These are phyloP conservation scores for Holothuria leucospilota DNA, from an alignment of 53 echinoderm and acorn worm species.

Conservation along the genomic window DNA sequence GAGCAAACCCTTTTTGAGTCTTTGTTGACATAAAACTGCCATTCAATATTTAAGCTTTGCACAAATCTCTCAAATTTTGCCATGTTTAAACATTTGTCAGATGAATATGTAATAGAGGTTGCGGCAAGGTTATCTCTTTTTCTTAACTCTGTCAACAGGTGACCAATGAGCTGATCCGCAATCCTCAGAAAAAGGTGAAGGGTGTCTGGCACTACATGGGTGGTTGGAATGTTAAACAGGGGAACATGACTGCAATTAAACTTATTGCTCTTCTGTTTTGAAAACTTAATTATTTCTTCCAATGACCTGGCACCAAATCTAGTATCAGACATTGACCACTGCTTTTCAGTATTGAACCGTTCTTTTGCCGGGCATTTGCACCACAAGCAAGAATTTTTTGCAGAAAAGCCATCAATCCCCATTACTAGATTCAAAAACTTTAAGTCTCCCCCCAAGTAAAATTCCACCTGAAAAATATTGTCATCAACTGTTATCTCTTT, in stretches of 20 bases:
- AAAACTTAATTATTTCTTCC: no score
- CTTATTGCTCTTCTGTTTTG: no score
- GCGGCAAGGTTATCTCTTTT: slow-evolving; percentile 3
- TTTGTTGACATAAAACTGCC: no score
- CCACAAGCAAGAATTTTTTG: background rate
- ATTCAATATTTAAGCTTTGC: no score
- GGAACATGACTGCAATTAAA: no score
- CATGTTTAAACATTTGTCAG: no score
- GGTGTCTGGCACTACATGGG: slow-evolving; percentile 39
- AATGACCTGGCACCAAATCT: no score
- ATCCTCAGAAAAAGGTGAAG: slow-evolving; percentile 37
- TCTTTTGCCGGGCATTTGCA: background rate
- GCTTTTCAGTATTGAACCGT: background rate
- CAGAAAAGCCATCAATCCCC: background rate
- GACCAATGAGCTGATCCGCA: slow-evolving; percentile 47
- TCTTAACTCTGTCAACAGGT: slow-evolving; percentile 12
- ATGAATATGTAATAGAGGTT: background rate
- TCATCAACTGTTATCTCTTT: background rate
- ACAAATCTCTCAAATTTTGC: no score
- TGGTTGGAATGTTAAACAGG: background rate
- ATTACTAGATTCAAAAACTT: background rate
- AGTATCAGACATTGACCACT: background rate
- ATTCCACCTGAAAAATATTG: background rate
- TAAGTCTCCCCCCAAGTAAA: background rate
- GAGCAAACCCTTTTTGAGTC: no score